Evolutionary conservation across 53 echinoderm and acorn worm genomes (phyloP).

Genomic region (Apostichopus leukothele): DNA sequence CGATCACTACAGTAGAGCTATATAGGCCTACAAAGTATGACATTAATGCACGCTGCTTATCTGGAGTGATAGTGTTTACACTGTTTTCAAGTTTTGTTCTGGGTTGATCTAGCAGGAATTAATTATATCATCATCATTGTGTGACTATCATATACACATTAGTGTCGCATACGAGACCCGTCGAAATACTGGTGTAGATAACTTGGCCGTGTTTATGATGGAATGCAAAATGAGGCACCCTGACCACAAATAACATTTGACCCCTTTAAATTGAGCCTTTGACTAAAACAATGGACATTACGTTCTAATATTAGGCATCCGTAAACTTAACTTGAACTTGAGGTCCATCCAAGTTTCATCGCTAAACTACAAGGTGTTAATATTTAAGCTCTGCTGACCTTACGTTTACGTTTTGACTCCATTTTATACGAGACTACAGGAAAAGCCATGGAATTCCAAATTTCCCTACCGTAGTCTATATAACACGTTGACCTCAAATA

Average conservation of each 20-base stretch:
- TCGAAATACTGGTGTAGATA: background rate
- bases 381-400: too few species aligned
- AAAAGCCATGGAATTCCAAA: too few species aligned
- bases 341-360: too few species aligned
- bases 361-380: too few species aligned
- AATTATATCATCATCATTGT: background rate
- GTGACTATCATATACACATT: background rate
- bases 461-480: too few species aligned
- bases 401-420: too few species aligned
- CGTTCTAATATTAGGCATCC: too few species aligned
- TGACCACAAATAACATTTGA: background rate
- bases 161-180: background rate
- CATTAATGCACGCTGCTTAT: background rate
- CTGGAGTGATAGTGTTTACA: background rate
- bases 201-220: background rate
- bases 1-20: background rate
- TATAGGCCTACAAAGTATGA: background rate
- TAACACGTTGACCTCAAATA: too few species aligned
- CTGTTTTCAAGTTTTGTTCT: background rate
- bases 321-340: too few species aligned
- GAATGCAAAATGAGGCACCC: background rate
- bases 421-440: too few species aligned
- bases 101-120: background rate
- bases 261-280: background rate
- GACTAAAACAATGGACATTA: too few species aligned